Base-by-base conservation (phyloP, 2,888 invertebrate genomes). In the Noctua comes region DNA sequence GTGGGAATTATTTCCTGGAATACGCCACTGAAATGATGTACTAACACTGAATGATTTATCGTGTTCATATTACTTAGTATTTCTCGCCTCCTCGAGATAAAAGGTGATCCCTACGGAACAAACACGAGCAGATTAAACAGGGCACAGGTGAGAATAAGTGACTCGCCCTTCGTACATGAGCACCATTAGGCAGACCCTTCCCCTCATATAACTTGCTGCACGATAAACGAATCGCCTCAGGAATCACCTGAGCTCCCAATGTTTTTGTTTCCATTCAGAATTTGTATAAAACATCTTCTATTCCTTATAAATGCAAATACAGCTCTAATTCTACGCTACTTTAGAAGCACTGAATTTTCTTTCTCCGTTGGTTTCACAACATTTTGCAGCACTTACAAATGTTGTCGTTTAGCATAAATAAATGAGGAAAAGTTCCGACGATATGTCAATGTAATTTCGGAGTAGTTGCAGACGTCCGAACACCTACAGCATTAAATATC, bases 401-500 rank as follows among this genome's bases (percentile, higher is more conserved):
- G 69, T 73, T 72, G 62, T 71, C 74, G 57, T 75, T 86, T 80
- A 85, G 71, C 70, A 85, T 78, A 81, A 88, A 89, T 88, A 83
- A 83, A 86, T 79, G 70, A 80, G 48, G 64, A 54, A 77, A 77
- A 79, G 70, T 83, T 81, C 71, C 70, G 51, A 65, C 80, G 74
- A 86, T 86, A 86, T 80, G 83, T 85, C 88, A 81, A 88, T 82
- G 83, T 85, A 88, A 88, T 89, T 88, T 80, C 51, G 66, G 68
- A 79, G 81, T 80, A 82, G 83, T 83, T 84, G 82, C 76, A 85
- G 86, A 85, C 85, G 83, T 89, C 83, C 86, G 73, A 87, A 87
- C 86, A 88, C 84, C 88, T 87, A 77, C 79, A 84, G 77, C 82
- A 88, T 89, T 89, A 89, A 90, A 90, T 89, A 91, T 90, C 88